Evolutionary conservation across 2,888 invertebrate species (phyloP).

Genomic region (Sericinus montela): DNA sequence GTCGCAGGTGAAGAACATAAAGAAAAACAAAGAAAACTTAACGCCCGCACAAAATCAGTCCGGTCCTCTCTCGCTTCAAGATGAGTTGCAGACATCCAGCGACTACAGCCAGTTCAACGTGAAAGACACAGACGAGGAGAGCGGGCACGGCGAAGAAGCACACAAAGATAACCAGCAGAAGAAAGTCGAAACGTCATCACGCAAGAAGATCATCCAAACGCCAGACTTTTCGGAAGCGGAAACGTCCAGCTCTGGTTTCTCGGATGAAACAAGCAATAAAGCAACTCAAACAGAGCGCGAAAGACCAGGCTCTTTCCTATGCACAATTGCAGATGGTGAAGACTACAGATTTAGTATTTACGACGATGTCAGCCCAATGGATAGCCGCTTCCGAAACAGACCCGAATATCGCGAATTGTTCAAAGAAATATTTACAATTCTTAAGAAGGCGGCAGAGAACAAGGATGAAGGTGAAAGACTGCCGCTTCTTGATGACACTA

Average conservation of each 20-base stretch:
- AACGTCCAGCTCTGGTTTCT: constrained; percentile 90
- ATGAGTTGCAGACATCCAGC: constrained; percentile 87
- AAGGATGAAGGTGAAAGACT: constrained; percentile 89
- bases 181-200: constrained; percentile 54
- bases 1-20: constrained; percentile 78
- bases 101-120: constrained; percentile 83
- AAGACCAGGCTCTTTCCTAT: constrained; percentile 88
- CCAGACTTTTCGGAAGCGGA: constrained; percentile 93
- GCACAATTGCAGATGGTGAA: constrained; percentile 91
- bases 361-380: constrained; percentile 87
- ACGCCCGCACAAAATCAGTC: constrained; percentile 54
- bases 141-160: constrained; percentile 79
- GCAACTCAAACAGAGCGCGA: constrained; percentile 89
- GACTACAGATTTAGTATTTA: constrained; percentile 93
- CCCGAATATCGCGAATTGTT: constrained; percentile 90
- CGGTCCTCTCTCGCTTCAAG: constrained; percentile 80
- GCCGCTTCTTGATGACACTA: constrained; percentile 83
- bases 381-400: constrained; percentile 88
- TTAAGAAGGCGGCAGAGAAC: constrained; percentile 90
- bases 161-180: constrained; percentile 73
- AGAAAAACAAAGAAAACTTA: constrained; percentile 53
- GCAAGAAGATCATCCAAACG: constrained; percentile 83
- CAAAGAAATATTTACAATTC: constrained; percentile 89
- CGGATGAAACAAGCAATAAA: constrained; percentile 91
- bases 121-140: constrained; percentile 83